These are phyloP conservation scores for Dorcus hopei DNA, from an alignment of 2,888 invertebrate genomes.

Conservation along the genomic window DNA sequence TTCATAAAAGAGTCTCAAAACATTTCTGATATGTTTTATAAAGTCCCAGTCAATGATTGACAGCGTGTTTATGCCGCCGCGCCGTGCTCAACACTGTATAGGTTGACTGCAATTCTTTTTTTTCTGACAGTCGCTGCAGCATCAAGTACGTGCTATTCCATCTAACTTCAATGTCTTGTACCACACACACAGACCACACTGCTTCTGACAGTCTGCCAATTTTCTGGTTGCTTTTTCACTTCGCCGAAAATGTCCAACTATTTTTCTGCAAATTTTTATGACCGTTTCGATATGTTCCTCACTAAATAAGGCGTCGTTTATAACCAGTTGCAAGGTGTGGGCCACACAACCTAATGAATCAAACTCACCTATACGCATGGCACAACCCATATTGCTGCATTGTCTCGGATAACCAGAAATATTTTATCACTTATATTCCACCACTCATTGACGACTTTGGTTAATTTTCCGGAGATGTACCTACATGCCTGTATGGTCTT, in stretches of 20 bases:
- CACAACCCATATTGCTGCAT: slow-evolving; percentile 9
- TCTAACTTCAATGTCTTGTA: slow-evolving; percentile 18
- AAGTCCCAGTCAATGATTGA: neutral
- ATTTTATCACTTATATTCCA: slow-evolving; percentile 7
- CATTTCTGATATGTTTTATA: slow-evolving; percentile 11
- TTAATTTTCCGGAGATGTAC: too few species aligned
- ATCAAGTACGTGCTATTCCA: slow-evolving; percentile 16
- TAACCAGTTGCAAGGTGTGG: slow-evolving; percentile 5
- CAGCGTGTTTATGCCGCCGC: neutral
- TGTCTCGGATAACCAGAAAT: slow-evolving; percentile 9
- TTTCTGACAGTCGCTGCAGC: neutral
- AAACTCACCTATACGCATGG: slow-evolving; percentile 10
- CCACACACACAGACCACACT: slow-evolving; percentile 11
- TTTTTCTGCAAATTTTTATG: slow-evolving; percentile 11
- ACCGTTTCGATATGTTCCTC: slow-evolving; percentile 2
- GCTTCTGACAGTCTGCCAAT: slow-evolving; percentile 17
- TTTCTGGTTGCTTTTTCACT: slow-evolving; percentile 17
- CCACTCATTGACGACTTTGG: slow-evolving; percentile 8
- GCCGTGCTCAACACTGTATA: neutral
- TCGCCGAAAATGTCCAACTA: slow-evolving; percentile 14
- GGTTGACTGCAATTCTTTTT: neutral
- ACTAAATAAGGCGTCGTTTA: slow-evolving; percentile 11
- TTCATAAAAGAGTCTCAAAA: slow-evolving; percentile 16
- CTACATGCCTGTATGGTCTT: slow-evolving; percentile 13
- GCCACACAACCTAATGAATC: slow-evolving; percentile 9